Conservation (phyloP, 2,797 vertebrate species). For the Poeciliopsis paucimaculata region DNA sequence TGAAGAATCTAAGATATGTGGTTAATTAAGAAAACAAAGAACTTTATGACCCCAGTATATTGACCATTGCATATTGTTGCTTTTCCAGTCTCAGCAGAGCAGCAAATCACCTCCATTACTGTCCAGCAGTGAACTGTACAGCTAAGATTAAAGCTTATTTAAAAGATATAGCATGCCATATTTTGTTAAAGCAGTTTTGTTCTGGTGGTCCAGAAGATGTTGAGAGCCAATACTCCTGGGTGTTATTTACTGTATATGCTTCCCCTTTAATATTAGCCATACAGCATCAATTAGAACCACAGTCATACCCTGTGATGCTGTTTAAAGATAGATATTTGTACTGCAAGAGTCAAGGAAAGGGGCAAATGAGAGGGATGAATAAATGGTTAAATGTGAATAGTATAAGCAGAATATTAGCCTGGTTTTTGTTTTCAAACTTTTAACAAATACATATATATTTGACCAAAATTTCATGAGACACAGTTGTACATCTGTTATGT, state of each 20-base stretch:
- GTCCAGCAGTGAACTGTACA: slow-evolving; percentile 19
- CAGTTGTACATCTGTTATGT: too few species aligned
- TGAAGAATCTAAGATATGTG: slow-evolving; percentile 2
- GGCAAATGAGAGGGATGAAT: neutral
- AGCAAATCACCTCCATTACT: slow-evolving; percentile 52
- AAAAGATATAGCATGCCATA: slow-evolving; percentile 47
- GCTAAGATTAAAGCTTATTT: slow-evolving; percentile 61
- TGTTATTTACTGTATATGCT: slow-evolving; percentile 29
- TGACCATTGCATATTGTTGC: slow-evolving; percentile 38
- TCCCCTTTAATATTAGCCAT: slow-evolving; percentile 34
- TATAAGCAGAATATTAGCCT: neutral
- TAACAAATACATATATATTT: neutral
- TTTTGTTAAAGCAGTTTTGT: slow-evolving; percentile 34
- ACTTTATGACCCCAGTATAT: neutral
- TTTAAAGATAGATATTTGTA: slow-evolving; percentile 11
- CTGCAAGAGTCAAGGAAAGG: neutral
- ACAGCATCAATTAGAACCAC: slow-evolving; percentile 10
- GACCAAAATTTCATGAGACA: too few species aligned
- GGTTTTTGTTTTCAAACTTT: neutral
- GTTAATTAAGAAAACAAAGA: slow-evolving; percentile 13
- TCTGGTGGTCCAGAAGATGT: slow-evolving; percentile 27
- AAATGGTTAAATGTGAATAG: neutral
- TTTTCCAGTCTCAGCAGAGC: slow-evolving; percentile 28
- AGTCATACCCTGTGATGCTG: slow-evolving; percentile 10
- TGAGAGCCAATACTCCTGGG: slow-evolving; percentile 24